Evolutionary conservation across 1,140 invertebrate genomes (phyloP), one percentile per base, ranked within the genome.

Genomic region (Drosophila navojoa): DNA sequence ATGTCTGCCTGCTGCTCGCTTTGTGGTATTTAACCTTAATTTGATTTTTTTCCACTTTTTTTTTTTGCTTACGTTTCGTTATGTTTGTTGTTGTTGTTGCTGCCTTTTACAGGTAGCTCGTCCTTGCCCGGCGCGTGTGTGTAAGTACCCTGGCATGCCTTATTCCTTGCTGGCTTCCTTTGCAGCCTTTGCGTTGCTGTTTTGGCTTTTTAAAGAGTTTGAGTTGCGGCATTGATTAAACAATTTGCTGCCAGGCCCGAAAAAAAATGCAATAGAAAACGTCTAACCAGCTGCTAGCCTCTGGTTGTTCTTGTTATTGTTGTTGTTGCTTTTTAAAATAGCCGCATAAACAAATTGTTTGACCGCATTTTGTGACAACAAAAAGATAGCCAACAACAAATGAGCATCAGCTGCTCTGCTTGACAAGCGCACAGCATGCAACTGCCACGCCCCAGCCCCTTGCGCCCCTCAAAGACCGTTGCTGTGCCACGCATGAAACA

Each of bases 11-110:
- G 73, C 49, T 58, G 50, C 75, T 76, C 82, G 80, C 84, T 89
- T 89, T 87, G 85, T 89, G 84, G 84, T 89, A 87, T 87, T 87
- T 87, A 87, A 87, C 84, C 84, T 87, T 87, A 87, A 87, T 87
- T 87, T 87, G 79, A 87, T 89, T 87, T 81, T 75, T 78, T 85
- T 81, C 10, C 6, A 27, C 5, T 29, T 9, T 54, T 63, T 57
- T 63, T 54, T 38, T 47, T 60, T 74, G 38, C 62, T 54, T 61
- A 64, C 60, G 53, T 44, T 71, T 75, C 6, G 29, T 67, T 32
- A 9, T 32, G 6, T 80, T 59, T 66, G 61, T 15, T 44, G 42
- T 62, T 66, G 64, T n/a, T n/a, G 40, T 13, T 15, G 40, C 42
- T 45, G 58, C 45, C 38, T 59, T 50, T 76, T 60, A 29, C 79